These are phyloP conservation scores for Whitmania pigra DNA, from an alignment of 1,140 invertebrate genomes.

Conservation along the genomic window DNA sequence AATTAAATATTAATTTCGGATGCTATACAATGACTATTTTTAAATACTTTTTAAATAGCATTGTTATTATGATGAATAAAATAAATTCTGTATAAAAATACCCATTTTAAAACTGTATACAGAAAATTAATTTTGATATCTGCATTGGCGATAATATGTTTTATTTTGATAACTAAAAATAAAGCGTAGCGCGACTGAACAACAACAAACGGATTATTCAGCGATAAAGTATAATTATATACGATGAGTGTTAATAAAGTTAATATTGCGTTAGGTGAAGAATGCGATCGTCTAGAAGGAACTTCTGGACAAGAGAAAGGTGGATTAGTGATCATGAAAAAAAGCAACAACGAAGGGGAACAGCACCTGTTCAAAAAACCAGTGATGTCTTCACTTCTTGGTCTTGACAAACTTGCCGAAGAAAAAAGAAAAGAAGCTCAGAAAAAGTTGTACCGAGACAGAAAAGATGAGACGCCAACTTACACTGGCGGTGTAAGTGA, in stretches of 20 bases:
- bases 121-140: too few relatives aligned
- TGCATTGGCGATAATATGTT: background rate
- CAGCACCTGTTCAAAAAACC: conserved; percentile 58
- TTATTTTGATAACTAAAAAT: background rate
- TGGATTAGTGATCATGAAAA: conserved; percentile 70
- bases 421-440: conserved; percentile 48
- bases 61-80: too few relatives aligned
- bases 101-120: too few relatives aligned
- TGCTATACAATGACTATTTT: too few relatives aligned
- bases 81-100: too few relatives aligned
- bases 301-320: conserved; percentile 56
- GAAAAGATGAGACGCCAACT: conserved; percentile 75
- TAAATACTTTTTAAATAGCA: too few relatives aligned
- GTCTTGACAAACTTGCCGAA: conserved; percentile 70
- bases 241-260: too few relatives aligned
- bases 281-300: conserved; percentile 62
- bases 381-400: conserved; percentile 54
- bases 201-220: background rate
- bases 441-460: conserved; percentile 55
- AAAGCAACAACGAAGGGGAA: conserved; percentile 43
- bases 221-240: too few relatives aligned
- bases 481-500: conserved; percentile 77
- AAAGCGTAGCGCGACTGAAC: background rate
- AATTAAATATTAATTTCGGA: too few relatives aligned
- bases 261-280: background rate